A percentile compares a stretch with the other conserved stretches of the same genome.
Evolutionary conservation across 2,888 invertebrate species (phyloP).

Genomic region (Amiota minor): DNA sequence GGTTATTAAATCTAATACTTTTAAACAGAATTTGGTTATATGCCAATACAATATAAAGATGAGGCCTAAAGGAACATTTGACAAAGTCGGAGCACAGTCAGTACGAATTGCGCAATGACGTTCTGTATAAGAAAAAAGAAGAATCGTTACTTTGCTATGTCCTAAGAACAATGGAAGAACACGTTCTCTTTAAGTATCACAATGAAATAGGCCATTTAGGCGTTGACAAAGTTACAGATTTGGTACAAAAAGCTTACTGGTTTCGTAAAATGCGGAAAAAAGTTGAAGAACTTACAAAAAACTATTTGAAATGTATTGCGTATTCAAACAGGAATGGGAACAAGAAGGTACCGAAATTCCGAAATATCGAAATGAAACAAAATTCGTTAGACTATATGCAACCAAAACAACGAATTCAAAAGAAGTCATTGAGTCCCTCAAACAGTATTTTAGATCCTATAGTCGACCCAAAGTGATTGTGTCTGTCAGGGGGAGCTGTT

Average conservation of each 20-base stretch:
- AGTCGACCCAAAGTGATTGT: neutral
- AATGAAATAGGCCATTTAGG: constrained; percentile 23
- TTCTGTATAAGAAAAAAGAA: no score
- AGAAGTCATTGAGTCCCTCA: neutral
- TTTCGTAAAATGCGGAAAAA: constrained; percentile 25
- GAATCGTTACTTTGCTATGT: no score
- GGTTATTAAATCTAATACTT: no score
- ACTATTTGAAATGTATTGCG: constrained; percentile 23
- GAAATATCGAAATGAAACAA: constrained; percentile 2
- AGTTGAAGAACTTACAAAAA: constrained; percentile 2
- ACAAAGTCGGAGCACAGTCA: no score
- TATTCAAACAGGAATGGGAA: constrained; percentile 2
- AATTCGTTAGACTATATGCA: neutral
- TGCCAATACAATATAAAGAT: no score
- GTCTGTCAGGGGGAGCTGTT: constrained; percentile 7
- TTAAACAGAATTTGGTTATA: no score
- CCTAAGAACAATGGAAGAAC: no score
- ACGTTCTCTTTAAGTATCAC: constrained; percentile 8
- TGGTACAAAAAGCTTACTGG: constrained; percentile 22
- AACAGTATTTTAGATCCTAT: constrained; percentile 7
- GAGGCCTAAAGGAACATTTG: no score
- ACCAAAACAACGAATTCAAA: neutral
- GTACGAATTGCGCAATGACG: no score
- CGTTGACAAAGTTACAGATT: constrained; percentile 24
- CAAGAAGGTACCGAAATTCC: neutral